Conservation (phyloP, 2,113 vertebrate genomes). For the Lepisosteus osseus region DNA sequence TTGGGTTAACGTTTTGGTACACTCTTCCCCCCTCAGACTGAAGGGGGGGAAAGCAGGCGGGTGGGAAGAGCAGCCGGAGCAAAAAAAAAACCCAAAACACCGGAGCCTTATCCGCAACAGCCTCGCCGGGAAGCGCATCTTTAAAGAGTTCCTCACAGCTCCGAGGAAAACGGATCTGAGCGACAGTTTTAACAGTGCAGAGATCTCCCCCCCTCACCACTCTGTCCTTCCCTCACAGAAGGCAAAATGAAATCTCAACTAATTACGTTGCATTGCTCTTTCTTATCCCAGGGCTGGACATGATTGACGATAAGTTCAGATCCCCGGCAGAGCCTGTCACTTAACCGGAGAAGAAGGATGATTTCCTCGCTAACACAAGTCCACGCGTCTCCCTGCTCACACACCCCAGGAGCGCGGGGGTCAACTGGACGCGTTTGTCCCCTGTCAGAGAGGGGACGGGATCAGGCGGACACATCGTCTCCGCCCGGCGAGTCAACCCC, state of each 20-base stretch:
- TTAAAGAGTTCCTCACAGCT: no score
- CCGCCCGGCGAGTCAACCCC: constrained; percentile 11
- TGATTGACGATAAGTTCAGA: constrained; percentile 35
- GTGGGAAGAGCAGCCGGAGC: no score
- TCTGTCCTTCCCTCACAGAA: constrained; percentile 1
- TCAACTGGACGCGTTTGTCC: not conserved
- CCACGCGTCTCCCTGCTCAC: not conserved
- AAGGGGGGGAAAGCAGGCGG: no score
- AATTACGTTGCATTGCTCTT: constrained; percentile 35
- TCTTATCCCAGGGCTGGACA: constrained; percentile 27
- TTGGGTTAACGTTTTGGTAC: no score
- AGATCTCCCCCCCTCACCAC: not conserved
- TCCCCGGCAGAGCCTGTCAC: not conserved
- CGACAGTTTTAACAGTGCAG: no score
- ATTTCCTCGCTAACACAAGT: constrained; percentile 7
- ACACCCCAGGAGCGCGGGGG: not conserved
- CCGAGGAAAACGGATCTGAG: no score
- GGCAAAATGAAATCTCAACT: constrained; percentile 38
- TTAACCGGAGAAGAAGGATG: not conserved
- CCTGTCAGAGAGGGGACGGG: constrained; percentile 6
- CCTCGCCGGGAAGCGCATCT: no score
- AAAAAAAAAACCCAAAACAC: no score
- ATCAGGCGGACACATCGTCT: constrained; percentile 6
- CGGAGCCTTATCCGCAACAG: no score
- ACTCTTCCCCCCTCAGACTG: no score